Conservation (phyloP, 2,888 invertebrate genomes). For the Drosophila atripex region DNA sequence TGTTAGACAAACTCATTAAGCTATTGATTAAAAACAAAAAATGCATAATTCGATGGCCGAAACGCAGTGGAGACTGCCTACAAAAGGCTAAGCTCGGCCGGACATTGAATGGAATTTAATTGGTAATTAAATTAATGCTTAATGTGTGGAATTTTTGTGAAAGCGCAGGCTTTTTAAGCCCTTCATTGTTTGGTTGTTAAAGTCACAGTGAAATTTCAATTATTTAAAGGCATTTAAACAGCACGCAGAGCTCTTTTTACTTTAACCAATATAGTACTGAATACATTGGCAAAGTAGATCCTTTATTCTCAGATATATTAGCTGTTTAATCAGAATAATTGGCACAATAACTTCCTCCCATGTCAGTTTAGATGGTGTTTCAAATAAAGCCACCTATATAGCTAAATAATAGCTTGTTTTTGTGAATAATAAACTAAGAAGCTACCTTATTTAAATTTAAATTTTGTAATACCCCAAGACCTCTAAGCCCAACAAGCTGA, state of each 20-base stretch:
- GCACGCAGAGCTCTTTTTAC: not conserved
- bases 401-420: too few relatives aligned
- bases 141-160: not conserved
- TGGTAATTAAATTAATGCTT: not conserved
- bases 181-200: not conserved
- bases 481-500: not conserved
- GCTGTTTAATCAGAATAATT: not conserved
- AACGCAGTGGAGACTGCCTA: not conserved
- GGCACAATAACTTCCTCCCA: not conserved
- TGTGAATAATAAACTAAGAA: too few relatives aligned
- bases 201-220: not conserved
- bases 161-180: not conserved
- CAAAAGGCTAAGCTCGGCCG: not conserved
- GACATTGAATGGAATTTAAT: not conserved
- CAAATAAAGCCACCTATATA: too few relatives aligned
- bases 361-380: too few relatives aligned
- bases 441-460: too few relatives aligned
- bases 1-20: constrained; percentile 31
- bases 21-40: constrained; percentile 10
- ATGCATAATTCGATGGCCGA: constrained; percentile 7
- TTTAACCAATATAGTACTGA: not conserved
- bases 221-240: not conserved
- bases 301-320: too few relatives aligned
- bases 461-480: too few relatives aligned
- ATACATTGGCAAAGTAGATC: not conserved